Percentiles rank a stretch among this genome's conserved stretches.
phyloP scores from a whole-genome alignment of 1,140 invertebrate species.

The Drosophila sturtevanti region DNA sequence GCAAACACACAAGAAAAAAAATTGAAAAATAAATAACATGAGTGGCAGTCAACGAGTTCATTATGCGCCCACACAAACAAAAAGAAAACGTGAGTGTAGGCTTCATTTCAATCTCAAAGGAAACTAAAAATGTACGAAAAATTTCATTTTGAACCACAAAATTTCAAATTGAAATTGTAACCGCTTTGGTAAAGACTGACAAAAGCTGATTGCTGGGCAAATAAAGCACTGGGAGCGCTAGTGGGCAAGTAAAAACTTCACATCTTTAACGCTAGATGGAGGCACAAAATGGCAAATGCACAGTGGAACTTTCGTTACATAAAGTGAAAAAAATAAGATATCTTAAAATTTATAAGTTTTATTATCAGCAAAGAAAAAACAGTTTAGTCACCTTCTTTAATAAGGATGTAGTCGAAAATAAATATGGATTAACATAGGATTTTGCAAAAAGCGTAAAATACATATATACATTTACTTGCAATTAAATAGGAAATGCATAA shows the following conservation, averaged over 20 bases:
- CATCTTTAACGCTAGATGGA: too few species aligned
- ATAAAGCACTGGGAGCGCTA: neutral
- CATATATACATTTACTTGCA: too few species aligned
- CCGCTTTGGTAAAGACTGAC: neutral
- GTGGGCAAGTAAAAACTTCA: neutral
- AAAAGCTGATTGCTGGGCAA: neutral
- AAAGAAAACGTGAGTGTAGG: slow-evolving; percentile 18
- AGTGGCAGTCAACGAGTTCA: slow-evolving; percentile 9
- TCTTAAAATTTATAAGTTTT: too few species aligned
- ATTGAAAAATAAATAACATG: slow-evolving; percentile 3
- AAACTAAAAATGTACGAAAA: neutral
- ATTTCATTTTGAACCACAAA: neutral
- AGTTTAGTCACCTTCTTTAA: too few species aligned
- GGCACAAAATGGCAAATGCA: too few species aligned
- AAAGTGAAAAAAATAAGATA: too few species aligned
- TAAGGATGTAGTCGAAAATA: too few species aligned
- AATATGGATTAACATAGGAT: too few species aligned
- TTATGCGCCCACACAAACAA: slow-evolving; percentile 8
- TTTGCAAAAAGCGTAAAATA: too few species aligned
- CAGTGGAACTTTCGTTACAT: too few species aligned
- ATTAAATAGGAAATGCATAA: too few species aligned
- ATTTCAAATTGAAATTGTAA: neutral
- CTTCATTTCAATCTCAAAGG: neutral
- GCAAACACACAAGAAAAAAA: neutral
- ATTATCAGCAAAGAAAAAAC: too few species aligned